phyloP scores from a whole-genome alignment of 2,113 vertebrate genomes.

The Bombycilla garrulus region DNA sequence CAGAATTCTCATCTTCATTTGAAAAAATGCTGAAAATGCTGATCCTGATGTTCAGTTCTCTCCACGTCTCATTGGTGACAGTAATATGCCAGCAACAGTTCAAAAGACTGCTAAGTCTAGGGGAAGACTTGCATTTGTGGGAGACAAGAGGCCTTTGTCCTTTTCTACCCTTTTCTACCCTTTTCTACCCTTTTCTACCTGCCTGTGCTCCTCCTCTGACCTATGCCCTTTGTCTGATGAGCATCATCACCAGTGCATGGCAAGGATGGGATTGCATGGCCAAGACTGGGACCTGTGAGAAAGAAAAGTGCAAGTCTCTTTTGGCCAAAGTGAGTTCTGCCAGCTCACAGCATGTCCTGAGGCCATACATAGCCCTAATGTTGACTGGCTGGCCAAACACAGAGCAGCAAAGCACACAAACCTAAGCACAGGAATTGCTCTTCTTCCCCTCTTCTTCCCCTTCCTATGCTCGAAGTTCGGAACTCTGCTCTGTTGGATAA shows the following conservation, averaged over 20 bases:
- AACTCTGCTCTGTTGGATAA: background rate
- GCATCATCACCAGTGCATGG: background rate
- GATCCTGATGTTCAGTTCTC: background rate
- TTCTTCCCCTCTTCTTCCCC: background rate
- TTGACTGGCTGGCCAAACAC: background rate
- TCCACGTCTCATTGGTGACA: background rate
- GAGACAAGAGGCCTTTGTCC: background rate
- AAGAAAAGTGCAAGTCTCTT: background rate
- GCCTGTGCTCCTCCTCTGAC: background rate
- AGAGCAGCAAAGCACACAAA: background rate
- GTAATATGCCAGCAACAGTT: background rate
- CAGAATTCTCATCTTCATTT: background rate
- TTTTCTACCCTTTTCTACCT: background rate
- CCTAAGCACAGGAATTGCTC: background rate
- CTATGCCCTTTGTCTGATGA: accelerated
- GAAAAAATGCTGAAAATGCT: background rate
- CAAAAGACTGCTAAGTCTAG: background rate
- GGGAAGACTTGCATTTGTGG: background rate
- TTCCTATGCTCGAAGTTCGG: background rate
- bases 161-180: background rate
- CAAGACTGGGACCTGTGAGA: background rate
- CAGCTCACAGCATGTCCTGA: background rate
- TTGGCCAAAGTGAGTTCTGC: background rate
- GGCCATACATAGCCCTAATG: background rate
- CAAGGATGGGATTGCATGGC: accelerated